Evolutionary conservation across 1,140 invertebrate species (phyloP).

Genomic region (Eufriesea mexicana): DNA sequence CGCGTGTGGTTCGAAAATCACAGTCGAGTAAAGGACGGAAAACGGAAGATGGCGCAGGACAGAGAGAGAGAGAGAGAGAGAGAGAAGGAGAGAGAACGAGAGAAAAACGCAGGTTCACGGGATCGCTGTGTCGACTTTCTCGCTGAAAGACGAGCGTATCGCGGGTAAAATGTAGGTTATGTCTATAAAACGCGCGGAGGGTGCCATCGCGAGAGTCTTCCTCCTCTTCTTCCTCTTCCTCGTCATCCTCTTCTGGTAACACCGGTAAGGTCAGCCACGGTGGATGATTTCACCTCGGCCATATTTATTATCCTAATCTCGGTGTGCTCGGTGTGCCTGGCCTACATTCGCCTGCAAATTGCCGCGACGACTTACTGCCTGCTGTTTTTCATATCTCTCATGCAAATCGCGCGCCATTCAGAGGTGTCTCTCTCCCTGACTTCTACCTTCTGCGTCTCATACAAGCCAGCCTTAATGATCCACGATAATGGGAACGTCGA

Average conservation of each 20-base stretch:
- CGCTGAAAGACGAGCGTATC: slow-evolving; percentile 53
- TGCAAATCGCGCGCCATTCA: slow-evolving; percentile 47
- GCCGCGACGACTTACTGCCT: slow-evolving; percentile 46
- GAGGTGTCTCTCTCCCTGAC: background rate
- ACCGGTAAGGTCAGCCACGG: slow-evolving; percentile 59
- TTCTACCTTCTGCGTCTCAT: too few species aligned
- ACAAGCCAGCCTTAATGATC: background rate
- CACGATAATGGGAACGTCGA: slow-evolving; percentile 9
- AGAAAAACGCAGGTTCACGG: background rate
- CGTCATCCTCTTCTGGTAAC: slow-evolving; percentile 37
- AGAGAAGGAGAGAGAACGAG: too few species aligned
- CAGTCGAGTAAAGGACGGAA: too few species aligned
- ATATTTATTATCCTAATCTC: slow-evolving; percentile 69
- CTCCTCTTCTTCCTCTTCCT: background rate
- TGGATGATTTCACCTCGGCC: slow-evolving; percentile 66
- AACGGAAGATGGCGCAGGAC: too few species aligned
- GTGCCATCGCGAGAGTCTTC: slow-evolving; percentile 47
- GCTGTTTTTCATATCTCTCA: slow-evolving; percentile 54
- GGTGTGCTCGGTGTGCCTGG: slow-evolving; percentile 40
- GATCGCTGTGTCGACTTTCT: slow-evolving; percentile 51
- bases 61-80: background rate
- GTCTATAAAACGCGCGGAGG: slow-evolving; percentile 60
- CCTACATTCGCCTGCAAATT: slow-evolving; percentile 65
- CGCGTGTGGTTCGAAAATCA: too few species aligned
- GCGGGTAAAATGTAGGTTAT: slow-evolving; percentile 62